These are phyloP conservation scores for Eucidaris tribuloides DNA, from an alignment of 35 echinoderm and acorn worm species.

Conservation along the genomic window DNA sequence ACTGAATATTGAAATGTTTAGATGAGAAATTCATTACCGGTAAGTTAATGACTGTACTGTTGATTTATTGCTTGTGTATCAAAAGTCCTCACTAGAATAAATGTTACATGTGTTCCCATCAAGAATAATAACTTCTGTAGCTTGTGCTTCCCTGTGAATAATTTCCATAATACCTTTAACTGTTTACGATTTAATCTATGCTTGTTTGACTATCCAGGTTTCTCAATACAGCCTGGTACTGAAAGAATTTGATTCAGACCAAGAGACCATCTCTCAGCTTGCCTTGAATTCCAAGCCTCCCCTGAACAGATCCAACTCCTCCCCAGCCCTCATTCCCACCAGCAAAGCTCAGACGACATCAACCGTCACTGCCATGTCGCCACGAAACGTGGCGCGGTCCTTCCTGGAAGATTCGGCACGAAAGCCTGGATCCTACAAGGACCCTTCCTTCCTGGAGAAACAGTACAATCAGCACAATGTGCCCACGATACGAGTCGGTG, in stretches of 20 bases:
- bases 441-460: constrained; percentile 54
- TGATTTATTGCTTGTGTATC: no score
- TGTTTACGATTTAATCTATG: no score
- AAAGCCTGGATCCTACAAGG: constrained; percentile 79
- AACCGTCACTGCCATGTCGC: constrained; percentile 48
- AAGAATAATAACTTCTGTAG: no score
- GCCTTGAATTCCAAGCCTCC: neutral
- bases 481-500: no score
- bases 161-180: no score
- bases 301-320: constrained; percentile 47
- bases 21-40: no score
- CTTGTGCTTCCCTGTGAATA: no score
- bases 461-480: neutral
- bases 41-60: no score
- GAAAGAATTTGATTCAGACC: neutral
- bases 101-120: no score
- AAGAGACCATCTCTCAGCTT: constrained; percentile 10
- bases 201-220: no score
- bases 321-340: constrained; percentile 28
- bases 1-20: no score
- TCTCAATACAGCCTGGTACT: constrained; percentile 1
- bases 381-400: constrained; percentile 34
- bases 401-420: constrained; percentile 42
- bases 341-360: neutral
- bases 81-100: no score